Percentiles rank a stretch among this genome's conserved stretches.
Conservation (phyloP, 2,113 vertebrate species). For the Hemiscyllium ocellatum region DNA sequence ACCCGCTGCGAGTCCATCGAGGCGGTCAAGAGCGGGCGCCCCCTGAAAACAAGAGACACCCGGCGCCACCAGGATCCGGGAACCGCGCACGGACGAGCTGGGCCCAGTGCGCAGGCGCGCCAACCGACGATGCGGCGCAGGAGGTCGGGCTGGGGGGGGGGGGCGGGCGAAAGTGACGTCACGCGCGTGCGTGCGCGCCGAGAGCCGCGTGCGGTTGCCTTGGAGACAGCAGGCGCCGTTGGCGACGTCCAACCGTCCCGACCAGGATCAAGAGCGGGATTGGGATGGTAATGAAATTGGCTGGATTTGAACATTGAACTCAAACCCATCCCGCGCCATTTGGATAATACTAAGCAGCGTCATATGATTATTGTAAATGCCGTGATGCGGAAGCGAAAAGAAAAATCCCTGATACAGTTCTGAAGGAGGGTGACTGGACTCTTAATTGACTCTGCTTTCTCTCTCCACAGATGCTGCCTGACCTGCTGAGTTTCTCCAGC, state of each 20-base stretch:
- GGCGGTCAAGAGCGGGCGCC: not conserved
- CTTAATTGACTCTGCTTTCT: no score
- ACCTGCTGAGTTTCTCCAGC: no score
- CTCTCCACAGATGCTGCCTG: no score
- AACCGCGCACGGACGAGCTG: not conserved
- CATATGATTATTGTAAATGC: no score
- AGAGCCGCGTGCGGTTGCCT: no score
- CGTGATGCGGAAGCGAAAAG: no score
- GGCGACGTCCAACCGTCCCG: no score
- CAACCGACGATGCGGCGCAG: not conserved
- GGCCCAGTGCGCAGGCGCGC: not conserved
- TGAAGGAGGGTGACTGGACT: no score
- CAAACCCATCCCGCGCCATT: not conserved
- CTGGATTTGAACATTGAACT: not conserved
- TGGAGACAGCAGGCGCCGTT: no score
- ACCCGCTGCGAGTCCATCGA: constrained; percentile 32
- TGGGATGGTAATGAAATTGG: not conserved
- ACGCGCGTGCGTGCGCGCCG: not conserved
- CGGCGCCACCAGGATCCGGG: not conserved
- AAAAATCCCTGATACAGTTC: no score
- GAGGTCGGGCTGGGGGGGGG: no score
- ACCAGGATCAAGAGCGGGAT: no score
- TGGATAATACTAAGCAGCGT: not conserved
- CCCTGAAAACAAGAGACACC: not conserved
- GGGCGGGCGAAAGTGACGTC: not conserved